Base-by-base conservation (phyloP, 2,888 invertebrate species). In the Sminthurides aquaticus region DNA sequence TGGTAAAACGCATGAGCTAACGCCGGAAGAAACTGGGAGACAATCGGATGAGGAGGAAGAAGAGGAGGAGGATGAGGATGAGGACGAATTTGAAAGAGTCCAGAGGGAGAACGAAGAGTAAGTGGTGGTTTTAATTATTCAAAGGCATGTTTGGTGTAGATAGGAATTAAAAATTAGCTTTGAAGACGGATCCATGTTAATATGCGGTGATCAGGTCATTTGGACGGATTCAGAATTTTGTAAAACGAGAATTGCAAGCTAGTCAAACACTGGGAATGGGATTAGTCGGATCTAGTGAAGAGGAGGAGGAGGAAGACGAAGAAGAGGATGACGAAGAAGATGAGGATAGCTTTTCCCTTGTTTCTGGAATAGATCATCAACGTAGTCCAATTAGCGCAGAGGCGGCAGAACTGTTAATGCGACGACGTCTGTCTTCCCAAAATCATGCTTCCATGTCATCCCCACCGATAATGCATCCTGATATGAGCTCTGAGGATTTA, bases 1-100 rank as follows among this genome's bases (percentile, higher is more conserved):
- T 2, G 60, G 56, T 15, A 64, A 64, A 56, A 20, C 55, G 5
- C 24, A 26, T 3, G 49, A 43, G 18, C 26, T 26, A 25, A 27
- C 56, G 8, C 29, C 61, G 5, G 27, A 48, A 11, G 29, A 57
- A 11, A 59, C 64, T 2, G 60, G 56, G 20, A 43, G 59, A 18
- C 34, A 64, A 28, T 52, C 52, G 2, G 63, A 64, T 3, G 65
- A 52, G 8, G 54, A 52, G 24, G 54, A 65, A 1, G 65, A 65
- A 24, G n/a, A n/a, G 8, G 65, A 65, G 15, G 65, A 65, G 22
- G 57, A 65, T 24, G 64, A 64, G 24, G 64, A 64, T n/a, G 61
- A 65, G 11, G 60, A 65, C 20, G 65, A 57, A 25, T 61, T 56
- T 49, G 57, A 49, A 25, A 60, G 49, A 55, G 57, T 26, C 26